Evolutionary conservation across 2,113 vertebrate species (phyloP), one percentile per base, ranked within the genome.

Genomic region (Ia io): DNA sequence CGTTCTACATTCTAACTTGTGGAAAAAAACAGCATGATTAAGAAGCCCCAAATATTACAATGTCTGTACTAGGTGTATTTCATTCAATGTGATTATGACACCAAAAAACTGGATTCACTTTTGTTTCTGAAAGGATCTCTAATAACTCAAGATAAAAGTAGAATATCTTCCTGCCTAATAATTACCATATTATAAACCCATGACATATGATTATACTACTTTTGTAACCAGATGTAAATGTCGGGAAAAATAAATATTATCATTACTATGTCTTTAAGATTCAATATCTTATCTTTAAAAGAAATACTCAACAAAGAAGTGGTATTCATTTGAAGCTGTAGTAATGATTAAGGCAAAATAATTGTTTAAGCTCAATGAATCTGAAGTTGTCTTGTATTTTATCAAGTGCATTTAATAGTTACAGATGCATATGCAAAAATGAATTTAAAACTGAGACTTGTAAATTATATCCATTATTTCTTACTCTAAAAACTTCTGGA

Each of bases 401-500:
- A 87, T 65, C 40, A 91, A 65, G 18, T 63, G 1, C 3, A 56
- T 86, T 92, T 67, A 83, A 87, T 37, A 51, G n/a, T 69, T 23
- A 9, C 51, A 84, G 63, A 79, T 1, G 8, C 37, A 79, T n/a
- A 71, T 16, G 22, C 42, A 91, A 94, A 93, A 47, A 3, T 77
- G 5, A 93, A 85, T 76, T 88, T 84, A 94, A 95, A 96, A 91
- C 32, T 65, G 42, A 79, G 70, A 85, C 8, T 9, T 67, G 13
- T 25, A 84, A 47, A 35, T 84, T 71, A 76, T 56, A 94, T 67
- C 6, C 44, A 84, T 51, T 82, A 95, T 80, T 91, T 96, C 65
- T 91, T 47, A 79, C 25, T 86, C 37, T 73, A 73, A 30, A 93
- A 95, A 95, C 30, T 95, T 44, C 6, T 83, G 40, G 74, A 95